These are phyloP conservation scores for Momotus momota DNA, from an alignment of 2,797 vertebrate species.

Conservation along the genomic window DNA sequence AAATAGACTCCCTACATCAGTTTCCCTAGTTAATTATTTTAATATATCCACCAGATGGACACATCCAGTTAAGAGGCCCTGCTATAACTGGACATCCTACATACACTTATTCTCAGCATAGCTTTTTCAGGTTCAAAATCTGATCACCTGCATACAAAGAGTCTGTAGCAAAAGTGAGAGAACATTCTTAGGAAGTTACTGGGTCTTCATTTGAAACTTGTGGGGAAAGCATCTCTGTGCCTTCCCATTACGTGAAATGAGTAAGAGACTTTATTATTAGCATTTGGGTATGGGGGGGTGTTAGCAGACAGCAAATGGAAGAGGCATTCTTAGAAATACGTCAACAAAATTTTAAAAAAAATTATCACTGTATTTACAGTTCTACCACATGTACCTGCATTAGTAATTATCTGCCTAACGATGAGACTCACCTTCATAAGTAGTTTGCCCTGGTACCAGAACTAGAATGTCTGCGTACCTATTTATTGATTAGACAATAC, in stretches of 20 bases:
- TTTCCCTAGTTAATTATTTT: neutral
- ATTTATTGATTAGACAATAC: neutral
- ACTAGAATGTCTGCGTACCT: neutral
- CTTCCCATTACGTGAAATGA: neutral
- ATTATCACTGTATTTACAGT: neutral
- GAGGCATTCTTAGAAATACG: neutral
- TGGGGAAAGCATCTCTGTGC: neutral
- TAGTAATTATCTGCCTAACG: neutral
- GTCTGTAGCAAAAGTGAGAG: neutral
- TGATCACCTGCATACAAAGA: neutral
- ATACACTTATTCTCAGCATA: neutral
- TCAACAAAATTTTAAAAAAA: neutral
- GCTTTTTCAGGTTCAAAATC: neutral
- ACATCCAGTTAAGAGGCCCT: neutral
- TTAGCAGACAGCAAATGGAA: constrained; percentile 8
- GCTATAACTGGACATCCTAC: neutral
- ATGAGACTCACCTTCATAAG: neutral
- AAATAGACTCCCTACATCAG: neutral
- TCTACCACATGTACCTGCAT: neutral
- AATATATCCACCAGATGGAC: neutral
- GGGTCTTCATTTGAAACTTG: neutral
- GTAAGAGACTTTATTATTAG: neutral
- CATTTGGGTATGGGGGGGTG: neutral
- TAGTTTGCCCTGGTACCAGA: neutral
- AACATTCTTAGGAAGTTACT: neutral